phyloP scores from a whole-genome alignment of 2,113 vertebrate genomes.

The Elachura formosa region DNA sequence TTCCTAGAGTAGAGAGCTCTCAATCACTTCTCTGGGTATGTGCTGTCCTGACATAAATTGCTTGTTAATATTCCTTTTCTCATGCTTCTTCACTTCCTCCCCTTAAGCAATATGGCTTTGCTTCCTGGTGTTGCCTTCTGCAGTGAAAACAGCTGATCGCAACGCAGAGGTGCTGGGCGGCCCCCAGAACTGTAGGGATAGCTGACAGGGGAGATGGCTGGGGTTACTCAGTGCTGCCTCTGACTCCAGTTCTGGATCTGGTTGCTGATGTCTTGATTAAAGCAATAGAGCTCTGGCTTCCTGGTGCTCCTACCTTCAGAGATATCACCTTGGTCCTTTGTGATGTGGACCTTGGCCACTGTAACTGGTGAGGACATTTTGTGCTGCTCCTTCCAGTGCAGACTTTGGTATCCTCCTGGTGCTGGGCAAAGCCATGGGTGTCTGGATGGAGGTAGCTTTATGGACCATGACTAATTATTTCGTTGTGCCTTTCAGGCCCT shows the following conservation, averaged over 20 bases:
- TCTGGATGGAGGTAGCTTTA: slow-evolving; percentile 8
- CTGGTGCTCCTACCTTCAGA: not conserved
- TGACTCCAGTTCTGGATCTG: not conserved
- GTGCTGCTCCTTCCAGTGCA: not conserved
- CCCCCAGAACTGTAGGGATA: not conserved
- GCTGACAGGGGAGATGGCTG: fast-evolving
- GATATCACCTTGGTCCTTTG: not conserved
- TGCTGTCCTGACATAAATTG: not conserved
- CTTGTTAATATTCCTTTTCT: not conserved
- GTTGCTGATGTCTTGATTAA: not conserved
- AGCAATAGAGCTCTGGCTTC: not conserved
- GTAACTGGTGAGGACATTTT: not conserved
- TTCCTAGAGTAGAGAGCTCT: not conserved
- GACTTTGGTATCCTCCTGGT: slow-evolving; percentile 11
- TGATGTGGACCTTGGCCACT: not conserved
- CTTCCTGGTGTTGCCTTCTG: not conserved
- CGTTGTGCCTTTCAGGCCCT: slow-evolving; percentile 30
- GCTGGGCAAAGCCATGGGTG: slow-evolving; percentile 13
- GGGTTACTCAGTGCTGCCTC: not conserved
- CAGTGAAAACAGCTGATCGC: not conserved
- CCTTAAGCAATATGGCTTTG: not conserved
- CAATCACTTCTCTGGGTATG: fast-evolving
- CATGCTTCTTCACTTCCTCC: not conserved
- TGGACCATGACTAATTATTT: slow-evolving; percentile 41
- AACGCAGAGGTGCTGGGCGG: not conserved